Base-by-base conservation (phyloP, 2,888 invertebrate genomes). In the Drosophila imparisetae region DNA sequence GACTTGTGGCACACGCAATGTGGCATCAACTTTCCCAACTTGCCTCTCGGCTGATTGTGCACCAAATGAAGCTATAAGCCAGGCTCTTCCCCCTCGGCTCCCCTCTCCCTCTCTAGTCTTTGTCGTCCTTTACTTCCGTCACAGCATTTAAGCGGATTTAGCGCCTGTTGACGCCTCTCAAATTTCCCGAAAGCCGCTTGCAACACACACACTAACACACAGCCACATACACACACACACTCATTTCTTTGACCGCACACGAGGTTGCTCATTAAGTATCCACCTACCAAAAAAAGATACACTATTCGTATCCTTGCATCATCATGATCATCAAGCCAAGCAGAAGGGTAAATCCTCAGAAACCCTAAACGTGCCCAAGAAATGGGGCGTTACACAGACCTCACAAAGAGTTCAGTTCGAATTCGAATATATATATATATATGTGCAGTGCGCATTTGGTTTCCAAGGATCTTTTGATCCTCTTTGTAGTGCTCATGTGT, bases 131-230 rank as follows among this genome's bases (percentile, higher is more conserved):
- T 40, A 91, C 83, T 85, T 80, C 88, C 83, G 76, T 64, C 72
- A 62, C 60, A 77, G 53, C 48, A 71, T 63, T 84, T 91, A 91
- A 91, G 91, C 91, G 88, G 91, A 83, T 91, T 91, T 91, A 85
- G 79, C 83, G 83, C 83, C 83, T 91, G 92, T 91, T 91, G 91
- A 91, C 92, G 91, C 92, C 91, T 91, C 91, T 87, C 91, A 68
- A 86, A 83, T 91, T 91, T 91, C 92, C 75, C 30, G 42, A 66
- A 69, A 74, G 63, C 62, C 69, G 67, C 81, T 62, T 72, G 72
- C 63, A 57, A 57, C 40, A 29, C 57, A 57, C 55, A 55, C 55
- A 29, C 24, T 15, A 8, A 42, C 42, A 42, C 42, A 21, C 21
- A 21, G 18, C 8, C 32, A 36, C 36, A 34, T 30, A 10, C 7